Base-by-base conservation (phyloP, 2,797 vertebrate genomes). In the Loriculus beryllinus region DNA sequence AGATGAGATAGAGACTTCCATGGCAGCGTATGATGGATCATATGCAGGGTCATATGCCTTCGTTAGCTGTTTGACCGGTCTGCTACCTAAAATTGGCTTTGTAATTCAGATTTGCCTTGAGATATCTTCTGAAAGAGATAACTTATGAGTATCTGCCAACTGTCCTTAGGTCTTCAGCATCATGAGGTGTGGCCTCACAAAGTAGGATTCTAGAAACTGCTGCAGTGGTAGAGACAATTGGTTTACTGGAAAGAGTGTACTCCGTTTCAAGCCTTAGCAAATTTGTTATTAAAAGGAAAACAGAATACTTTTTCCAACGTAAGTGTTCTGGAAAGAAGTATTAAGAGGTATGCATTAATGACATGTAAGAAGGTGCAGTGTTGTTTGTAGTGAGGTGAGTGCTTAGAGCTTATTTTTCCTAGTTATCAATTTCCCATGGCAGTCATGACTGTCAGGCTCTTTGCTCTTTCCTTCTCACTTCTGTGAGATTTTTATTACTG, bases 121-220 rank as follows among this genome's bases (percentile, higher is more conserved):
- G 37, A 33, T 80, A 25, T 43, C 26, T 87, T 77, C 39, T 88
- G 18, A 78, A 88, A 81, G 74, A 78, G 8, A 16, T 64, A 62
- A 71, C 28, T 90, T 83, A n/a, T 0, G 9, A 79, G 21, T 19
- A 35, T 90, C 70, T 88, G 39, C 45, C 52, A 63, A 1, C 52
- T 59, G 22, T 90, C 86, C 60, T 65, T 88, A 59, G 26, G 35
- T 79, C 62, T 77, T 72, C 23, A 12, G 26, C 31, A 6, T 39
- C 56, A 70, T 74, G 78, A 96, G 82, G 71, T 76, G 77, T 65
- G 43, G 78, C 69, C 45, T 93, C 51, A n/a, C 37, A 26, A 77
- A 87, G 26, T 10, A 85, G 69, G 16, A 3, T 94, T 96, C 78
- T 78, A 86, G 92, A 91, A 92, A 54, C 39, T 88, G 62, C 71